Evolutionary conservation across 2,888 invertebrate genomes (phyloP).

Genomic region (Phrixothrix hirtus): DNA sequence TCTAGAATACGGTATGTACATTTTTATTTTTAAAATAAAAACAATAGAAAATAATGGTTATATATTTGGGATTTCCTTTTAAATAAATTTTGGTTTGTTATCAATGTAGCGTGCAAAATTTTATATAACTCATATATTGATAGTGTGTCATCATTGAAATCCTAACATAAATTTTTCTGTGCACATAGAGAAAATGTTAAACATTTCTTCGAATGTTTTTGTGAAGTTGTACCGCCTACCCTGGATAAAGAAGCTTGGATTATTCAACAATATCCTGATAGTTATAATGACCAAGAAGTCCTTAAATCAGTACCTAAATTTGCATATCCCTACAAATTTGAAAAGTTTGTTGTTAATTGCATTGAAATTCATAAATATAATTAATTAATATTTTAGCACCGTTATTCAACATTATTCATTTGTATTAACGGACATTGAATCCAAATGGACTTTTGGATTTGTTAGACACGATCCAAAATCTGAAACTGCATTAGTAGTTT

Average conservation of each 20-base stretch:
- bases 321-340: conserved; percentile 83
- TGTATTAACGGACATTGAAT: conserved; percentile 91
- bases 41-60: neutral
- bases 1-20: conserved; percentile 58
- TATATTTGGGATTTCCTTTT: neutral
- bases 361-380: neutral
- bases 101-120: neutral
- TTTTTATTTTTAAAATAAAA: neutral
- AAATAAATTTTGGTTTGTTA: neutral
- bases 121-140: neutral
- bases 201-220: conserved; percentile 80
- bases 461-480: conserved; percentile 93
- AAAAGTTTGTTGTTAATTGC: conserved; percentile 64
- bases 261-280: conserved; percentile 82
- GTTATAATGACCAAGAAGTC: conserved; percentile 81
- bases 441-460: conserved; percentile 97
- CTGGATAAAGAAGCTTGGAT: conserved; percentile 71
- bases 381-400: conserved; percentile 63
- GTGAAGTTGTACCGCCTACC: conserved; percentile 74
- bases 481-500: conserved; percentile 79
- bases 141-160: neutral
- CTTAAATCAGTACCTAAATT: conserved; percentile 88
- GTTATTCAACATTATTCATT: conserved; percentile 95
- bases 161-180: neutral
- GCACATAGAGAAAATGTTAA: conserved; percentile 72